Evolutionary conservation across 2,888 invertebrate species (phyloP).

Genomic region (Leptinotarsa juncta): DNA sequence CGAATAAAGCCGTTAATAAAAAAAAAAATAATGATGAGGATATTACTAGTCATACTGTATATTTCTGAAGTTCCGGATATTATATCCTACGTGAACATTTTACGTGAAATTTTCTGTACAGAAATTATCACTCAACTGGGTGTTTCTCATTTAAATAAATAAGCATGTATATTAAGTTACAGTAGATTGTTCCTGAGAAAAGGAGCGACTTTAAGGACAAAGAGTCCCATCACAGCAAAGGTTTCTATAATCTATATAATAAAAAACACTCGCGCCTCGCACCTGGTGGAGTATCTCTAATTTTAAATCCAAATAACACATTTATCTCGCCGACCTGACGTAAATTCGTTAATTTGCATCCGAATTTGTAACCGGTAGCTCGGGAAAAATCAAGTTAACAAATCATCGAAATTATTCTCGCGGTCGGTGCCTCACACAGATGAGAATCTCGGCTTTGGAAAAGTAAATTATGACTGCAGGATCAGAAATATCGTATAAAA

Average conservation of each 20-base stretch:
- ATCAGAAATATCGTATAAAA: conserved; percentile 52
- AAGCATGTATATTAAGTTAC: too few relatives aligned
- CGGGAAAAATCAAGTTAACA: conserved; percentile 58
- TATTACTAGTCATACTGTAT: too few relatives aligned
- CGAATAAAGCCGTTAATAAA: too few relatives aligned
- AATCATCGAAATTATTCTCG: conserved; percentile 59
- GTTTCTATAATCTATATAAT: conserved; percentile 42
- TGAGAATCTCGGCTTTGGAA: conserved; percentile 45
- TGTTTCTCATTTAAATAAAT: too few relatives aligned
- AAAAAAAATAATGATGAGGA: too few relatives aligned
- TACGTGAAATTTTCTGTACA: too few relatives aligned
- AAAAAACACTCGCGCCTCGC: conserved; percentile 29
- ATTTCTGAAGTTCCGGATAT: too few relatives aligned
- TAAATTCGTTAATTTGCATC: conserved; percentile 61
- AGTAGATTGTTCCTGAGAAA: too few relatives aligned
- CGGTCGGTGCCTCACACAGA: conserved; percentile 47
- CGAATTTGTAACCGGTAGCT: conserved; percentile 59
- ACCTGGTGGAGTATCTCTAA: conserved; percentile 50
- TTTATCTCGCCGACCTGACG: conserved; percentile 57
- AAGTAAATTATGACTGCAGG: conserved; percentile 51
- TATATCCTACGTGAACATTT: too few relatives aligned
- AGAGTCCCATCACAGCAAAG: conserved; percentile 24
- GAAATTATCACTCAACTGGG: too few relatives aligned
- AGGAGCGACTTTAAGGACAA: neutral
- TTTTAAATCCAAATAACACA: conserved; percentile 59